These are phyloP conservation scores for Odontamblyopus rebecca DNA, from an alignment of 2,797 vertebrate genomes.

Conservation along the genomic window DNA sequence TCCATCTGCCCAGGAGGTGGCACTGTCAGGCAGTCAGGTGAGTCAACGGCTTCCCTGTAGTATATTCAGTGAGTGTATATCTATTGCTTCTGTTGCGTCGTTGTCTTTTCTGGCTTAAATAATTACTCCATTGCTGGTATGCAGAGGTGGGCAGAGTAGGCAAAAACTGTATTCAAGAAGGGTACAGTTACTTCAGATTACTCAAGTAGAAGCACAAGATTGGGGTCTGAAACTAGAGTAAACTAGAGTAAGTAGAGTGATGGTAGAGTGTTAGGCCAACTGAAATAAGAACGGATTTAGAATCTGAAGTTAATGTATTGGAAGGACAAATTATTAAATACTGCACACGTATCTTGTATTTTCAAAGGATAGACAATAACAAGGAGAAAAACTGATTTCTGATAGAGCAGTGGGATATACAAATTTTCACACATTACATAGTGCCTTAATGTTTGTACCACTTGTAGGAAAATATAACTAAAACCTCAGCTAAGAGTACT, in stretches of 20 bases:
- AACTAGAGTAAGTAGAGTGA: background rate
- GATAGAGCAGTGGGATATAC: background rate
- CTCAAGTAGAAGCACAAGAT: background rate
- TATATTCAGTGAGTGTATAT: background rate
- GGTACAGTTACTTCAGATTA: background rate
- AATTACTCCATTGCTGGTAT: background rate
- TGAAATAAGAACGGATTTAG: background rate
- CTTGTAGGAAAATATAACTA: background rate
- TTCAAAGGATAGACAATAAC: background rate
- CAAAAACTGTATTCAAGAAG: background rate
- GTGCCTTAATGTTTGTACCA: too few relatives aligned
- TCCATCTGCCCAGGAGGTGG: constrained; percentile 68
- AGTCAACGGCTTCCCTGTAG: constrained; percentile 10
- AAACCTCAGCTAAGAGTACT: background rate
- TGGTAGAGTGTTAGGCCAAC: background rate
- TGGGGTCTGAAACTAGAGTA: background rate
- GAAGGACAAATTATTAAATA: background rate
- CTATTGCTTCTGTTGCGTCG: constrained; percentile 14
- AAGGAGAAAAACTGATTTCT: background rate
- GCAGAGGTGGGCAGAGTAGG: background rate
- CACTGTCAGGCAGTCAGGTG: constrained; percentile 73
- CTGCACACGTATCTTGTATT: background rate
- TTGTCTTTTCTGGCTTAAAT: constrained; percentile 21
- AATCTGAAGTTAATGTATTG: background rate
- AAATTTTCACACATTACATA: background rate